These are phyloP conservation scores for Amblyjoppa fuscipennis DNA, from an alignment of 2,888 invertebrate genomes.

Conservation along the genomic window DNA sequence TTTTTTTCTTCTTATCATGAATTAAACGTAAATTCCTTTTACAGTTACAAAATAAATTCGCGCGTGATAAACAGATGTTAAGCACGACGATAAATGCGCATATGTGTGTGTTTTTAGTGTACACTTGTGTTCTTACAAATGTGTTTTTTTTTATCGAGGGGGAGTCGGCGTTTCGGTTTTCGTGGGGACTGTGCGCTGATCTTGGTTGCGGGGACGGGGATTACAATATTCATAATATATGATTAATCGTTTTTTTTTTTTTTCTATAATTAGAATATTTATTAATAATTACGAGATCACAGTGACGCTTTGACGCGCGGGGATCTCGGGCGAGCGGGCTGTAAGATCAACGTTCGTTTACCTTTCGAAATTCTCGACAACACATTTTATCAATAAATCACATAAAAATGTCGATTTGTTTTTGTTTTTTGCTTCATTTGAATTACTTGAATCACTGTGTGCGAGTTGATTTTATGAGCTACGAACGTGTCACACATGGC, in stretches of 20 bases:
- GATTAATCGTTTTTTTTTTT: constrained; percentile 77
- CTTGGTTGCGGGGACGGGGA: constrained; percentile 64
- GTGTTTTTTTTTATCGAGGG: constrained; percentile 51
- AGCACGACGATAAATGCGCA: constrained; percentile 66
- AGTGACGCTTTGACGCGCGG: constrained; percentile 85
- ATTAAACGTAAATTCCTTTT: constrained; percentile 55
- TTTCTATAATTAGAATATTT: constrained; percentile 83
- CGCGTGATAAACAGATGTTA: constrained; percentile 50
- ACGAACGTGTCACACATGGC: constrained; percentile 61
- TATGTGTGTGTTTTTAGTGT: constrained; percentile 34
- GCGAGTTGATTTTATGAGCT: constrained; percentile 13
- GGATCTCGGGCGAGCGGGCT: constrained; percentile 84
- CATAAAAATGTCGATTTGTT: constrained; percentile 46
- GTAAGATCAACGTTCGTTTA: constrained; percentile 64
- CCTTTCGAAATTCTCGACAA: constrained; percentile 13
- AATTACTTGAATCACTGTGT: constrained; percentile 39
- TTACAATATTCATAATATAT: constrained; percentile 83
- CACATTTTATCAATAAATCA: constrained; percentile 17
- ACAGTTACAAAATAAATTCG: constrained; percentile 62
- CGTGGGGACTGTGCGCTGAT: constrained; percentile 28
- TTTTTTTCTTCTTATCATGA: constrained; percentile 24
- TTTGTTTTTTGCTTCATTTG: constrained; percentile 55
- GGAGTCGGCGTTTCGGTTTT: constrained; percentile 31
- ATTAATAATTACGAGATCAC: constrained; percentile 85
- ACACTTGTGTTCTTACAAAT: constrained; percentile 55